These are phyloP conservation scores for Oenanthe oenanthe DNA, from an alignment of 2,113 vertebrate species.

Conservation along the genomic window DNA sequence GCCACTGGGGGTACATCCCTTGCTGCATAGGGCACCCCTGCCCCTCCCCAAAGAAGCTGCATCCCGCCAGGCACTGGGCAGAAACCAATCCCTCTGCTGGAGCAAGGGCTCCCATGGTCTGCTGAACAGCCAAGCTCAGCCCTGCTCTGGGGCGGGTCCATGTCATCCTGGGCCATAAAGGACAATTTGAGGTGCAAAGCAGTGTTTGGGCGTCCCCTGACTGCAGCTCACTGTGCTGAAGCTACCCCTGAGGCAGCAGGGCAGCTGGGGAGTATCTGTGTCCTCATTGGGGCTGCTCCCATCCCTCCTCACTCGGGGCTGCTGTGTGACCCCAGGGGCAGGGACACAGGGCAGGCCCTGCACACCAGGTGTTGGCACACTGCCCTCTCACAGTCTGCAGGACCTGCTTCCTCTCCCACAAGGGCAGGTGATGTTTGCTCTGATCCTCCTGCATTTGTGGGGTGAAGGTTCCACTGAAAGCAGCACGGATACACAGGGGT, in stretches of 20 bases:
- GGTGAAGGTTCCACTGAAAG: neutral
- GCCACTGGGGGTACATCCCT: no score
- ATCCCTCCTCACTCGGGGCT: accelerated
- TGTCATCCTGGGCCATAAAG: neutral
- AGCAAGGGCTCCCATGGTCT: neutral
- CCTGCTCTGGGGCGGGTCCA: neutral
- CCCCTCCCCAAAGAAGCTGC: neutral
- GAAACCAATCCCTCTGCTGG: neutral
- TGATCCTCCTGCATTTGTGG: neutral
- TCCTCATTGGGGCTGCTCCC: neutral
- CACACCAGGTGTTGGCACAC: neutral
- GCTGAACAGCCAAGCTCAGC: neutral
- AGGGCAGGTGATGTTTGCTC: neutral
- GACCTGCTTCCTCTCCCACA: neutral
- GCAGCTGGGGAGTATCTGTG: neutral
- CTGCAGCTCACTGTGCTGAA: neutral
- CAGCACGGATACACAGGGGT: accelerated
- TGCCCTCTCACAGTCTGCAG: neutral
- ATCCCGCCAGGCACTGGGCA: accelerated
- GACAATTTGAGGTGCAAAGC: neutral
- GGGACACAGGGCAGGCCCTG: neutral
- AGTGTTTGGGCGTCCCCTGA: neutral
- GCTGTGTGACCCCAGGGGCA: no score
- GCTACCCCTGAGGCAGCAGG: accelerated
- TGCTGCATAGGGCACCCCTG: accelerated